Conservation (phyloP, 2,113 vertebrate species). For the Leptodactylus fuscus region DNA sequence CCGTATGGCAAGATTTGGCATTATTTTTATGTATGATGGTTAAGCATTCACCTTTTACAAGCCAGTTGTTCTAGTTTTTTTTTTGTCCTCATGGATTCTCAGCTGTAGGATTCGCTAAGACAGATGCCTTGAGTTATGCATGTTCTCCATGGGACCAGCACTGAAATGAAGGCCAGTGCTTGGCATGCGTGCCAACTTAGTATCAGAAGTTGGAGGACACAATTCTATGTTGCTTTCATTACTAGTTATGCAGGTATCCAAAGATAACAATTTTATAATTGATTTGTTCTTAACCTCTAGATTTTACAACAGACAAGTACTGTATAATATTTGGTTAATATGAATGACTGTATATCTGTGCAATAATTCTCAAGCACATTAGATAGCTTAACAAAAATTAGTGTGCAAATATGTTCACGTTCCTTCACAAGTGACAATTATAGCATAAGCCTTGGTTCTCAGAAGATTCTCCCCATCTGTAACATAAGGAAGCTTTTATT, state of each 20-base stretch:
- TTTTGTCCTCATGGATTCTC: no score
- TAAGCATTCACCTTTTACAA: not conserved
- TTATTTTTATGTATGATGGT: not conserved
- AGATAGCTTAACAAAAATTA: not conserved
- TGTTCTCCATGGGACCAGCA: not conserved
- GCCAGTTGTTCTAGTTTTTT: not conserved
- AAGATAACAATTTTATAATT: not conserved
- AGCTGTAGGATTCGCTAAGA: no score
- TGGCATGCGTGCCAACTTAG: not conserved
- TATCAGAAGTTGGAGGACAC: not conserved
- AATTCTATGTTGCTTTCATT: not conserved
- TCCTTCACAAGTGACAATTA: slow-evolving; percentile 39
- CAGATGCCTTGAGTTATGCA: not conserved
- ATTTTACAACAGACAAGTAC: not conserved
- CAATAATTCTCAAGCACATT: not conserved
- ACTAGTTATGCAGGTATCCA: not conserved
- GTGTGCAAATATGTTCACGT: not conserved
- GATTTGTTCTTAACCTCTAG: not conserved
- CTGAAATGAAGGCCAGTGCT: not conserved
- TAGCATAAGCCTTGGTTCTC: not conserved
- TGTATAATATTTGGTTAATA: slow-evolving; percentile 15
- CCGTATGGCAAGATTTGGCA: slow-evolving; percentile 38
- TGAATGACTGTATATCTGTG: not conserved
- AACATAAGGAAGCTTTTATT: not conserved
- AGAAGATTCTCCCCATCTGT: not conserved